Evolutionary conservation across 2,888 invertebrate species (phyloP).

Genomic region (Himalopsyche anomala): DNA sequence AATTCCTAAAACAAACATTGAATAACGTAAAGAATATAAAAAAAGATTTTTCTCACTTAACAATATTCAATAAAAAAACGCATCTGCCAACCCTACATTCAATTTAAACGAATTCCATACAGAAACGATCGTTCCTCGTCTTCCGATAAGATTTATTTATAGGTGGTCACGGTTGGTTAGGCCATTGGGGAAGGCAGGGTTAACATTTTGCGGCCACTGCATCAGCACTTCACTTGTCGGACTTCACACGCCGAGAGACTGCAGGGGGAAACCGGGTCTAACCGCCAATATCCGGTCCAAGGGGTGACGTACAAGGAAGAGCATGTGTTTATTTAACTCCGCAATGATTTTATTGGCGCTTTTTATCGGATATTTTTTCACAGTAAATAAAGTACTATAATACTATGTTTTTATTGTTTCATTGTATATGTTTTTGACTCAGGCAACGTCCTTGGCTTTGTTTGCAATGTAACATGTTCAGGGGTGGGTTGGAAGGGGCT

Average conservation of each 20-base stretch:
- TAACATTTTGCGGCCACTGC: constrained; percentile 56
- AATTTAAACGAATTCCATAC: constrained; percentile 37
- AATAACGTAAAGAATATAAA: too few relatives aligned
- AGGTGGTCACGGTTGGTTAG: constrained; percentile 54
- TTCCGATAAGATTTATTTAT: constrained; percentile 61
- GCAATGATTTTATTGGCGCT: neutral
- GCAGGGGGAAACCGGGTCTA: neutral
- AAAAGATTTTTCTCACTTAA: too few relatives aligned
- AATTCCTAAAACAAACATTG: too few relatives aligned
- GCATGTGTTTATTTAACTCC: constrained; percentile 16
- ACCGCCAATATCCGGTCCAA: constrained; percentile 5
- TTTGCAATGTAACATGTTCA: too few relatives aligned
- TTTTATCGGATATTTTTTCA: too few relatives aligned
- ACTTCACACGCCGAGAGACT: constrained; percentile 21
- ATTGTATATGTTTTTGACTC: too few relatives aligned
- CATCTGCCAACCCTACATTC: constrained; percentile 17
- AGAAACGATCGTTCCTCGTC: constrained; percentile 29
- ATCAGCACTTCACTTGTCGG: constrained; percentile 56
- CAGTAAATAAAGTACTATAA: too few relatives aligned
- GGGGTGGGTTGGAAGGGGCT: too few relatives aligned
- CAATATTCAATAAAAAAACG: neutral
- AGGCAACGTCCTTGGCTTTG: too few relatives aligned
- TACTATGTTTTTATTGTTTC: too few relatives aligned
- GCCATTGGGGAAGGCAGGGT: constrained; percentile 48
- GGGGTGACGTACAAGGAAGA: neutral